phyloP scores from a whole-genome alignment of 2,113 vertebrate species.

The Bubo scandiacus region DNA sequence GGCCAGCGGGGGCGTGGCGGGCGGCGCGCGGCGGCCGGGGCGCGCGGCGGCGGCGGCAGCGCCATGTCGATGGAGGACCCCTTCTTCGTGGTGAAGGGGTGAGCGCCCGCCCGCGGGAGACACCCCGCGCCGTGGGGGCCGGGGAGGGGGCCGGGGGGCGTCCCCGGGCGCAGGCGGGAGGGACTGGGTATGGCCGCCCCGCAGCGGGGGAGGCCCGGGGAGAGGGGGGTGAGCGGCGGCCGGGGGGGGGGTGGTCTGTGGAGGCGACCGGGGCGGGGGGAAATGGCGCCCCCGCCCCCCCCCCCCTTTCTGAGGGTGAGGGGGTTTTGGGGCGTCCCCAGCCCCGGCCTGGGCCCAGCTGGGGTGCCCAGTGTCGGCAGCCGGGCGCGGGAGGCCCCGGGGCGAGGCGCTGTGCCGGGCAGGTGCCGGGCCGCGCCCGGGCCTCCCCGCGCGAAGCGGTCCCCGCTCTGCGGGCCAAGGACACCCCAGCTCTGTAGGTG shows the following conservation, averaged over 20 bases:
- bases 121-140: not conserved
- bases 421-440: not conserved
- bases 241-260: not conserved
- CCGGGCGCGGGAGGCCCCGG: not conserved
- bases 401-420: not conserved
- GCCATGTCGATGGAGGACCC: constrained; percentile 98
- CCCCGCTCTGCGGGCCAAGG: not conserved
- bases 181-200: not conserved
- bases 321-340: too few species aligned
- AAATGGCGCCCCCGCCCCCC: not conserved
- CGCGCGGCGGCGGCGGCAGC: constrained; percentile 19
- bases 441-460: not conserved
- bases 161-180: rapidly evolving
- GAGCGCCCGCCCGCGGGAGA: not conserved
- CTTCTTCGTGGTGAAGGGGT: constrained; percentile 98
- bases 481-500: not conserved
- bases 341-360: too few species aligned
- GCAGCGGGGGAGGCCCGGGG: not conserved
- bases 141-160: rapidly evolving
- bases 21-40: constrained; percentile 25
- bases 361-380: not conserved
- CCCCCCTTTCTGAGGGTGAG: not conserved
- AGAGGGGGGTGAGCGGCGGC: not conserved
- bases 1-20: not conserved
- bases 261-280: not conserved